Conservation (phyloP, 2,113 vertebrate genomes). For the crab-eating macaque (Macaca fascicularis) region DNA sequence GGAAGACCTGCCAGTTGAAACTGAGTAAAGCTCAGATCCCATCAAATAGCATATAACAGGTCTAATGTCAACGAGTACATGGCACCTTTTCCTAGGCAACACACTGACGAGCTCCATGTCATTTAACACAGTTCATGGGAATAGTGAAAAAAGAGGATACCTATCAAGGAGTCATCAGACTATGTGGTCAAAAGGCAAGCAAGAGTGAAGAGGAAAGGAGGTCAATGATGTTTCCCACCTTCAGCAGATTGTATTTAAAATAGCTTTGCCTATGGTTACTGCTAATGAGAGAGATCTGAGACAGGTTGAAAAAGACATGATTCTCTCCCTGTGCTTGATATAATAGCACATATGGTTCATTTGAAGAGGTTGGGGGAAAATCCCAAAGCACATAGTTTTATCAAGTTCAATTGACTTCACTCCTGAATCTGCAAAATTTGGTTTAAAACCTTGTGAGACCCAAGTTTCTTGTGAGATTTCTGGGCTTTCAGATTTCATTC, state of each 20-base stretch:
- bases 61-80: background rate
- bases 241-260: background rate
- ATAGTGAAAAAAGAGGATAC: background rate
- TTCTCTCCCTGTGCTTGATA: background rate
- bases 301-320: background rate
- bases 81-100: background rate
- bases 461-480: slow-evolving; percentile 57
- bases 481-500: slow-evolving; percentile 27
- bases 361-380: background rate
- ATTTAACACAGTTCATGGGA: background rate
- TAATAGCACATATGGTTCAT: background rate
- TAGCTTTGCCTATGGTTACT: background rate
- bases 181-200: background rate
- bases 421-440: slow-evolving; percentile 61
- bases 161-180: background rate
- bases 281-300: background rate
- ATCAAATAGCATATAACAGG: background rate
- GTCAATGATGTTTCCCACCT: background rate
- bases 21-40: background rate
- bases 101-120: background rate
- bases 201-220: background rate
- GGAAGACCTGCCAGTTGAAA: background rate
- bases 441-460: slow-evolving; percentile 43
- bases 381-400: background rate
- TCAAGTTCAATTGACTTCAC: slow-evolving; percentile 51